Percentiles rank a stretch among this genome's conserved stretches.
These are phyloP conservation scores for Hyposmocoma kahamanoa DNA, from an alignment of 1,140 invertebrate genomes.

Conservation along the genomic window DNA sequence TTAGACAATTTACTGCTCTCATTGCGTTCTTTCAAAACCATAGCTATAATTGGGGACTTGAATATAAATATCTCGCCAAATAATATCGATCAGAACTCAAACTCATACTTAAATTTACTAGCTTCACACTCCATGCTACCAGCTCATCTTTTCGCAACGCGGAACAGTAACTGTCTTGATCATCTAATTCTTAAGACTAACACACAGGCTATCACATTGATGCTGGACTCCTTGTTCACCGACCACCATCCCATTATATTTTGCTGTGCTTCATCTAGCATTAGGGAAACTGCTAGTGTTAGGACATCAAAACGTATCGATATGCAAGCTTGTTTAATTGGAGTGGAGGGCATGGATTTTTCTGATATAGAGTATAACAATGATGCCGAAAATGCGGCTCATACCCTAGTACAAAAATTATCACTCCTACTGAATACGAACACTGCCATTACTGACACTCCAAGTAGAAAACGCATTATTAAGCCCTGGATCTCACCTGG, in stretches of 20 bases:
- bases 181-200: not conserved
- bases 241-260: not conserved
- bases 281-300: no score
- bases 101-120: not conserved
- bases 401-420: no score
- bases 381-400: no score
- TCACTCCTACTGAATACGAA: not conserved
- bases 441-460: not conserved
- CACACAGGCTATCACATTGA: not conserved
- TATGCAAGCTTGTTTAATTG: no score
- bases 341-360: no score
- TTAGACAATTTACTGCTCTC: not conserved
- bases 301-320: no score
- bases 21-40: not conserved
- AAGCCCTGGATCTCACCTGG: conserved; percentile 26
- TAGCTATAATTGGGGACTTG: not conserved
- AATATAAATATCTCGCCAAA: not conserved
- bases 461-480: conserved; percentile 3
- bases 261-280: no score
- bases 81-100: not conserved
- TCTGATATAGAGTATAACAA: no score
- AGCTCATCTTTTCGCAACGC: not conserved
- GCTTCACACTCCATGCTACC: not conserved
- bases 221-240: not conserved
- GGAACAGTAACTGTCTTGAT: not conserved